A percentile compares a stretch with the other conserved stretches of the same genome.
phyloP scores from a whole-genome alignment of 2,888 invertebrate species.

The Drosophila histrio region DNA sequence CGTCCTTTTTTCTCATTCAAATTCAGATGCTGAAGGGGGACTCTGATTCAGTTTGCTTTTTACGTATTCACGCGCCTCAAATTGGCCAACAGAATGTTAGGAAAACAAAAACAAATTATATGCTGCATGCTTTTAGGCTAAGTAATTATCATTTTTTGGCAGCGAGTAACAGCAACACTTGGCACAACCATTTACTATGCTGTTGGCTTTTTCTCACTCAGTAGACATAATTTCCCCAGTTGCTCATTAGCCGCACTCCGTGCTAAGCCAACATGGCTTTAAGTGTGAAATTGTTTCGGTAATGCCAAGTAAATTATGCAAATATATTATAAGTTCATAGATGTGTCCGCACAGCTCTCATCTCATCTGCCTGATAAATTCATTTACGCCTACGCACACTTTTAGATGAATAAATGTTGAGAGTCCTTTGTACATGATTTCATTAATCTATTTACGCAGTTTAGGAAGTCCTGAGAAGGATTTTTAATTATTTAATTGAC shows the following conservation, averaged over 20 bases:
- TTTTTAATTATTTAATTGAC: slow-evolving; percentile 8
- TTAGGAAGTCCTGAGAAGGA: background rate
- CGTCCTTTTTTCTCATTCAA: slow-evolving; percentile 16
- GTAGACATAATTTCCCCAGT: slow-evolving; percentile 66
- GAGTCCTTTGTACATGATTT: slow-evolving; percentile 1
- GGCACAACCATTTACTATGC: slow-evolving; percentile 42
- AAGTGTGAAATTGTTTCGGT: slow-evolving; percentile 71
- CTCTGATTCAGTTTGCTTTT: slow-evolving; percentile 56
- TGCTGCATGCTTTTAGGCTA: slow-evolving; percentile 57
- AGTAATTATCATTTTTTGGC: slow-evolving; percentile 70
- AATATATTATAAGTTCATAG: slow-evolving; percentile 41
- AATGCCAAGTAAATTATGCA: slow-evolving; percentile 65
- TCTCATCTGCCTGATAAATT: background rate
- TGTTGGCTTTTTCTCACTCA: slow-evolving; percentile 22
- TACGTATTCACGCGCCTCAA: slow-evolving; percentile 72
- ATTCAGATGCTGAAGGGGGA: slow-evolving; percentile 32
- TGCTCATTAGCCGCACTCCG: slow-evolving; percentile 66
- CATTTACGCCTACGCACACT: slow-evolving; percentile 20
- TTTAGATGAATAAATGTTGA: slow-evolving; percentile 1
- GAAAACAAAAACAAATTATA: slow-evolving; percentile 53
- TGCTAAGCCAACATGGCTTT: slow-evolving; percentile 47
- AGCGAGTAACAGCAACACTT: slow-evolving; percentile 38
- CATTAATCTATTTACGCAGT: slow-evolving; percentile 1
- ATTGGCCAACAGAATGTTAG: slow-evolving; percentile 50
- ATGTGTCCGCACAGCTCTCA: slow-evolving; percentile 10